Evolutionary conservation across 2,797 vertebrate genomes (phyloP), one percentile per base, ranked within the genome.

Genomic region (Takifugu rubripes): DNA sequence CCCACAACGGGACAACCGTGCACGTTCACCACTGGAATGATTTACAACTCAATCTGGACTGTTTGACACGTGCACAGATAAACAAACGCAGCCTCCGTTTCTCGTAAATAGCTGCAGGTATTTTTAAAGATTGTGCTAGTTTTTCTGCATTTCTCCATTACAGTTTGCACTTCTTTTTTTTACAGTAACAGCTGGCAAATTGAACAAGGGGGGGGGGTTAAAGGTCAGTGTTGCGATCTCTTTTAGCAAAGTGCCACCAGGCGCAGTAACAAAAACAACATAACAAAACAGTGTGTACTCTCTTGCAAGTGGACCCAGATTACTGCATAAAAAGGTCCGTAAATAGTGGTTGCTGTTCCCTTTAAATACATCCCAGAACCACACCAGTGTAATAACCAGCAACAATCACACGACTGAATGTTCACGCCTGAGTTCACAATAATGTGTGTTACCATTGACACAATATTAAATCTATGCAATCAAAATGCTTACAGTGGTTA

Each of bases 351-450:
- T 45, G 40, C 49, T 11, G 9, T 44, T 40, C 21, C 21, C 7
- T 46, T 53, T 55, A 9, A 36, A 46, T n/a, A 58, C 0, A 54
- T 21, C 17, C 53, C 1, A 49, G 25, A 61, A 16, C 51, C 49
- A 59, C 12, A 31, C 27, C 45, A 10, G 14, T 40, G 14, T 10
- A 40, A 40, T 40, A 40, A 40, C 7, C 27, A 40, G 36, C 12
- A 40, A 40, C 12, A 40, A 40, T 14, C 36, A 12, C 36, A 40
- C 36, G 11, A 40, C 36, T 40, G 36, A 40, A 40, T 12, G 36
- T 40, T 40, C 36, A 73, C 86, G 84, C 87, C 86, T 88, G 87
- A 90, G 87, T 73, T 82, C 75, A 84, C 64, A 82, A 77, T 77
- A 84, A 75, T 46, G 16, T n/a, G n/a, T 29, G 27, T 76, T 51